Conservation (phyloP, 2,113 vertebrate species). For the Pedetes capensis region DNA sequence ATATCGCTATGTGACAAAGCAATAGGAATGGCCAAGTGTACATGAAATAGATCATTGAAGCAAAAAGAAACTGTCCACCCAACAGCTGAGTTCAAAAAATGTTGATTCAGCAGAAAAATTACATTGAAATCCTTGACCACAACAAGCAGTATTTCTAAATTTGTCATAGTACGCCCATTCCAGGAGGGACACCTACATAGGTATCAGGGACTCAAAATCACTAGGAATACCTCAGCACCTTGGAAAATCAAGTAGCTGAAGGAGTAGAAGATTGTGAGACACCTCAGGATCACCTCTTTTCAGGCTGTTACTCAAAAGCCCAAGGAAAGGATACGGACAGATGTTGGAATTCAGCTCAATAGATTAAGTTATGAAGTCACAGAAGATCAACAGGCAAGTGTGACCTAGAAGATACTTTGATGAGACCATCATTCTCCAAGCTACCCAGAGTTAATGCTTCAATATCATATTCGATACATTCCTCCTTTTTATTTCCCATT, state of each 20-base stretch:
- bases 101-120: neutral
- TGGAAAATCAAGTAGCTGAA: neutral
- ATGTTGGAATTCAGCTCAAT: neutral
- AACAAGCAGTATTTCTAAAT: neutral
- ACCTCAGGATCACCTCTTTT: neutral
- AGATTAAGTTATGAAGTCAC: too few species aligned
- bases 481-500: neutral
- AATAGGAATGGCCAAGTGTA: neutral
- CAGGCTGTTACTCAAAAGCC: neutral
- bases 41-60: neutral
- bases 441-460: neutral
- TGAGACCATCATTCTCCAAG: too few species aligned
- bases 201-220: neutral
- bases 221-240: neutral
- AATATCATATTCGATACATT: rapidly evolving
- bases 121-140: neutral
- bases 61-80: neutral
- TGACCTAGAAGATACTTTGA: neutral
- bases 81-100: neutral
- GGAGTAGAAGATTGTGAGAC: neutral
- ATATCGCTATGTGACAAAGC: neutral
- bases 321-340: neutral
- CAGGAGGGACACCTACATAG: neutral
- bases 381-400: neutral
- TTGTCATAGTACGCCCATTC: neutral